A percentile compares a stretch with the other conserved stretches of the same genome.
Conservation (phyloP, 2,113 vertebrate species). For the Melanerpes formicivorus region DNA sequence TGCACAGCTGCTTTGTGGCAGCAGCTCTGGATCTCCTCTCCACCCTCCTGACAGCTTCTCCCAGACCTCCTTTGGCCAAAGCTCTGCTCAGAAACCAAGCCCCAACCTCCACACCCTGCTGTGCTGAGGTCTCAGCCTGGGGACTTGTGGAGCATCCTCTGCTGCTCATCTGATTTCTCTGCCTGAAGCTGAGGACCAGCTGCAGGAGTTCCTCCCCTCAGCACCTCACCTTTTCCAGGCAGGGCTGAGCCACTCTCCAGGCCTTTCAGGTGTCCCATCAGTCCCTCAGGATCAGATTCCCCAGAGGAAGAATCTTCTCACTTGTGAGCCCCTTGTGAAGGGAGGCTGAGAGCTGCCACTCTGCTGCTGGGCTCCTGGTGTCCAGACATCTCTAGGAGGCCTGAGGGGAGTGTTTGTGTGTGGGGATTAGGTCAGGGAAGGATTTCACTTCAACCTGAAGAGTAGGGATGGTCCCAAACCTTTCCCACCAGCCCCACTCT, state of each 20-base stretch:
- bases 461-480: background rate
- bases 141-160: background rate
- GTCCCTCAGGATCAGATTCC: background rate
- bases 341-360: background rate
- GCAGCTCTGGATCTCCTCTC: background rate
- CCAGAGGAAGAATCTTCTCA: background rate
- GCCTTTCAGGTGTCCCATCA: background rate
- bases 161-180: background rate
- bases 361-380: background rate
- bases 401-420: background rate
- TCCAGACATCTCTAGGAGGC: background rate
- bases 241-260: background rate
- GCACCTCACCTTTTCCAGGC: background rate
- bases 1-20: background rate
- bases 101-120: background rate
- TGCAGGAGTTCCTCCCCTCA: background rate
- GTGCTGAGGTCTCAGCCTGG: background rate
- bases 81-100: background rate
- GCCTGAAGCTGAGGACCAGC: background rate
- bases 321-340: background rate
- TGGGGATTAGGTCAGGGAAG: background rate
- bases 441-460: background rate
- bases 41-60: background rate
- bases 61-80: background rate
- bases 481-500: slow-evolving; percentile 40